Evolutionary conservation across 2,797 vertebrate genomes (phyloP).

Genomic region (Danio tinwini): DNA sequence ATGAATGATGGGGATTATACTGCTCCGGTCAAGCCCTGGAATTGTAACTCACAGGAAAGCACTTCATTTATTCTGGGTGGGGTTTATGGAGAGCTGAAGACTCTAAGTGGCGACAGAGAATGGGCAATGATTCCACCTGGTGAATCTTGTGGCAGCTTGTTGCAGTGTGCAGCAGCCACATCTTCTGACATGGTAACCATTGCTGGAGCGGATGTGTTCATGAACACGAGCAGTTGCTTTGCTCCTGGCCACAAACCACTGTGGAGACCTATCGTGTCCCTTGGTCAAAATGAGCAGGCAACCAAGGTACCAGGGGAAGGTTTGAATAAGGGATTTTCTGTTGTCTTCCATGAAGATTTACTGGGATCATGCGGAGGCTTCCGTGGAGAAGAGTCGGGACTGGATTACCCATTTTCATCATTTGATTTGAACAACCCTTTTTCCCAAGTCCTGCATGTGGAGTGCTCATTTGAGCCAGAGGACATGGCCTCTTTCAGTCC

Average conservation of each 20-base stretch:
- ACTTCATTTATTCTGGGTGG: constrained; percentile 95
- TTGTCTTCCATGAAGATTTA: constrained; percentile 99
- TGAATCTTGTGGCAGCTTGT: constrained; percentile 82
- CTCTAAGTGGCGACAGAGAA: constrained; percentile 87
- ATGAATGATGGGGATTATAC: constrained; percentile 93
- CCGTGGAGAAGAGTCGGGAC: constrained; percentile 89
- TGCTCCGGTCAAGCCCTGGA: constrained; percentile 95
- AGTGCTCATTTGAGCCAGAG: constrained; percentile 99
- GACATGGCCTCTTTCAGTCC: constrained; percentile 95
- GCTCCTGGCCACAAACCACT: constrained; percentile 93
- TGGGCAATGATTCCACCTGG: constrained; percentile 92
- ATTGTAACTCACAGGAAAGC: constrained; percentile 85
- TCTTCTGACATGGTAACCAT: constrained; percentile 93
- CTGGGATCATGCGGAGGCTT: constrained; percentile 92
- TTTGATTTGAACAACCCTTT: constrained; percentile 97
- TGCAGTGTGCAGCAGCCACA: constrained; percentile 84
- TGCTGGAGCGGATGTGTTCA: constrained; percentile 94
- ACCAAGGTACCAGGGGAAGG: constrained; percentile 86
- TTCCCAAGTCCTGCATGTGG: constrained; percentile 98
- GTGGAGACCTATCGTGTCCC: constrained; percentile 93
- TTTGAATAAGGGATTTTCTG: constrained; percentile 96
- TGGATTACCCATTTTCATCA: constrained; percentile 95
- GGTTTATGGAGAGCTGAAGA: constrained; percentile 96
- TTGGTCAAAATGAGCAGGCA: constrained; percentile 89
- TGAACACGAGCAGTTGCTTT: constrained; percentile 93